These are phyloP conservation scores for Drosophila parthenogenetica DNA, from an alignment of 2,888 invertebrate species.

Conservation along the genomic window DNA sequence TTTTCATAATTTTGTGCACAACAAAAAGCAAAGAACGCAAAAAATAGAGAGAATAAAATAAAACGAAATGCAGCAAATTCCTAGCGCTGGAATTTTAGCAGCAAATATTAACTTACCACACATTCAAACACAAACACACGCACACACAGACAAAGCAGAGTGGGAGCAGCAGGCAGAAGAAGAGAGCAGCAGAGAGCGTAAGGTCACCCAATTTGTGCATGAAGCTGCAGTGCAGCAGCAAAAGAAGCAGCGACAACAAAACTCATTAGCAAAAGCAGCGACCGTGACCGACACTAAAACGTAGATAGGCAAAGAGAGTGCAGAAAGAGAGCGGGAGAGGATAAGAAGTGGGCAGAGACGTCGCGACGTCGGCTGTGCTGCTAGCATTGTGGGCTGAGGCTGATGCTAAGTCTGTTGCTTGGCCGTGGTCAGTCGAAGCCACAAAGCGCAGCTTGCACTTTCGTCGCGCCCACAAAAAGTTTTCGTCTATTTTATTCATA, in stretches of 20 bases:
- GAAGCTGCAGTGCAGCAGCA: constrained; percentile 40
- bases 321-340: too few species aligned
- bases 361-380: constrained; percentile 31
- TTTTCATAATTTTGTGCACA: constrained; percentile 72
- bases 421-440: constrained; percentile 71
- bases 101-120: constrained; percentile 78
- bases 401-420: constrained; percentile 12
- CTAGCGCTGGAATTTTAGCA: constrained; percentile 74
- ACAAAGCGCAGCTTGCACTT: constrained; percentile 72
- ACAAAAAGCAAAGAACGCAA: constrained; percentile 54
- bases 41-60: constrained; percentile 55
- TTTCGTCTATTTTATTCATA: constrained; percentile 74
- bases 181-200: neutral
- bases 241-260: constrained; percentile 74
- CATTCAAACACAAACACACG: constrained; percentile 38
- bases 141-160: constrained; percentile 14
- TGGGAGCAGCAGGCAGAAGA: neutral
- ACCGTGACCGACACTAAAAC: constrained; percentile 65
- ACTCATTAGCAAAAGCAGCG: constrained; percentile 78
- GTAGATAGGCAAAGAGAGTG: neutral
- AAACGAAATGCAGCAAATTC: constrained; percentile 67
- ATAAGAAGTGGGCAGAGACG: neutral
- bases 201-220: constrained; percentile 67
- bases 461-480: constrained; percentile 53
- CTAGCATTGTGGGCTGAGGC: constrained; percentile 57